These are phyloP conservation scores for Anarhynchus alexandrinus DNA, from an alignment of 2,113 vertebrate species.

Conservation along the genomic window DNA sequence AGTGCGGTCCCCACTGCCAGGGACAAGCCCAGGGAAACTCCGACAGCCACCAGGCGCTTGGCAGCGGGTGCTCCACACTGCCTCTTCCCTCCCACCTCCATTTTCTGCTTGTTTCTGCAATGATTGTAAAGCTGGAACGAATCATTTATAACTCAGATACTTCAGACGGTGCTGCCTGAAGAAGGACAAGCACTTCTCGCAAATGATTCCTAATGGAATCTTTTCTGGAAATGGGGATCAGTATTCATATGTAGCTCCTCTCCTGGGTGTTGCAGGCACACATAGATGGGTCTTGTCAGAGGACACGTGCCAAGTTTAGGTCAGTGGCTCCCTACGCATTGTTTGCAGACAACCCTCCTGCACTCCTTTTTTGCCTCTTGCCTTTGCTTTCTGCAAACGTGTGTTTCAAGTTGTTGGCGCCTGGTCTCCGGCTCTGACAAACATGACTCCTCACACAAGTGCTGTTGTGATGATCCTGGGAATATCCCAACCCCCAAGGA, in stretches of 20 bases:
- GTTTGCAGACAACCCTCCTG: not conserved
- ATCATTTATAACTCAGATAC: not conserved
- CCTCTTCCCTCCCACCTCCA: not conserved
- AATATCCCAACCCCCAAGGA: not conserved
- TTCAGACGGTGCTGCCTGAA: not conserved
- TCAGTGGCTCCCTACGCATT: not conserved
- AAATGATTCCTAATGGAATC: not conserved
- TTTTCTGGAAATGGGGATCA: not conserved
- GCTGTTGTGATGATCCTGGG: not conserved
- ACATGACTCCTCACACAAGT: not conserved
- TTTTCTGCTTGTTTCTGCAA: not conserved
- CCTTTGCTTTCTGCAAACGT: not conserved
- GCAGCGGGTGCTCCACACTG: not conserved
- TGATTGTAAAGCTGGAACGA: not conserved
- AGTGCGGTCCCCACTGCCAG: not conserved
- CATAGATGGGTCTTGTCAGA: not conserved
- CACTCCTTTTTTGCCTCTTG: not conserved
- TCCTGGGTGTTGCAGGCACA: not conserved
- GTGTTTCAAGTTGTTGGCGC: not conserved
- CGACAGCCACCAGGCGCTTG: accelerated
- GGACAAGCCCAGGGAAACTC: not conserved
- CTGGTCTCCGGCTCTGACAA: not conserved
- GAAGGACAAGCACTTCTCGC: not conserved
- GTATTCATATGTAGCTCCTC: not conserved
- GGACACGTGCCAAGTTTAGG: not conserved